Evolutionary conservation across 1,140 invertebrate species (phyloP).

Genomic region (Apis dorsata): DNA sequence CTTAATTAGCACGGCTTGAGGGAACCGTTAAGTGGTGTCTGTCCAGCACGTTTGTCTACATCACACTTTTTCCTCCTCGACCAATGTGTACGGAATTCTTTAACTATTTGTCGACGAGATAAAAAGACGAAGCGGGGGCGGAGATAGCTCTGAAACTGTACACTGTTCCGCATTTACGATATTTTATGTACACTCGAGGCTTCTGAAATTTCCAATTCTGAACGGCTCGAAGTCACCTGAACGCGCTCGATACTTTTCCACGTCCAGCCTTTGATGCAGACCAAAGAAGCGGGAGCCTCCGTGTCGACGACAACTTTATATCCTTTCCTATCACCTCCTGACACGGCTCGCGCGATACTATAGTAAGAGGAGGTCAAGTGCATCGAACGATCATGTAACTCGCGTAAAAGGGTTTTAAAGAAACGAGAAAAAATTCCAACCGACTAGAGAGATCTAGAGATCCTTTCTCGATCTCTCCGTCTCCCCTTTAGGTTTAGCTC

Average conservation of each 20-base stretch:
- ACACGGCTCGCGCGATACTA: not conserved
- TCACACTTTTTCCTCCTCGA: not conserved
- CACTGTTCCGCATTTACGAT: not conserved
- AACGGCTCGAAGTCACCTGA: not conserved
- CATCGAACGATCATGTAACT: not conserved
- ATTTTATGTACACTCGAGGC: not conserved
- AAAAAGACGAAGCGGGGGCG: not conserved
- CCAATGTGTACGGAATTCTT: not conserved
- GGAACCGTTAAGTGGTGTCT: not conserved
- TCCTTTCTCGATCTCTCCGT: not conserved
- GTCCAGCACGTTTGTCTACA: not conserved
- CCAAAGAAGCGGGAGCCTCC: not conserved
- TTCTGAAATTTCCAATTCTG: not conserved
- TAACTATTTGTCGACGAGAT: not conserved
- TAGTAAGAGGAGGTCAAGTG: not conserved
- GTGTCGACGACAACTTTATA: not conserved
- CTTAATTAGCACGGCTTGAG: conserved; percentile 26
- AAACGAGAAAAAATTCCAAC: not conserved
- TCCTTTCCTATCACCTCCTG: not conserved
- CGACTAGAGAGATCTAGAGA: not conserved
- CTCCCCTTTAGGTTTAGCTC: not conserved
- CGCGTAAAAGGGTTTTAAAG: not conserved
- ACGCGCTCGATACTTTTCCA: not conserved
- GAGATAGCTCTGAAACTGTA: not conserved
- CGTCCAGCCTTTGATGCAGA: not conserved